Conservation (phyloP, 2,888 invertebrate genomes). For the Anorthoa munda region DNA sequence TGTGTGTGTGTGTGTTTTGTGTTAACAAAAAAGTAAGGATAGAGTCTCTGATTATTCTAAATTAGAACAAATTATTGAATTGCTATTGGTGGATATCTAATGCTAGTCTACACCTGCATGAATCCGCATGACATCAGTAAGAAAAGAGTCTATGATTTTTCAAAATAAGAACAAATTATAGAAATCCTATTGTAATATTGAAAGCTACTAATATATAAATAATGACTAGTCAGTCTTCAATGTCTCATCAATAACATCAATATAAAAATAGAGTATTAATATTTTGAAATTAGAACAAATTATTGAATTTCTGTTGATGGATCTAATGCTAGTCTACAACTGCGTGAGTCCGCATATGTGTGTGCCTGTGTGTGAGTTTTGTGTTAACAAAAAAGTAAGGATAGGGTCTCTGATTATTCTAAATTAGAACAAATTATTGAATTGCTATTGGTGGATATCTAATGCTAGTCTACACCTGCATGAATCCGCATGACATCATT, state of each 20-base stretch:
- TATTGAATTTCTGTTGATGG: background rate
- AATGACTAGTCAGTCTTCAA: background rate
- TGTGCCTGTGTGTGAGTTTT: too few relatives aligned
- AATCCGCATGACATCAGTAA: background rate
- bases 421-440: background rate
- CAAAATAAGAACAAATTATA: conserved; percentile 5
- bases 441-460: background rate
- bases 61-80: background rate
- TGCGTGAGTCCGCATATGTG: background rate
- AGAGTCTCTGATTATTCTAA: background rate
- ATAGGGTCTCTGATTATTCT: background rate
- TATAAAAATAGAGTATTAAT: too few relatives aligned
- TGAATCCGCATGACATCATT: background rate
- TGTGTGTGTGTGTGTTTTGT: too few relatives aligned
- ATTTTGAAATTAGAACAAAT: too few relatives aligned
- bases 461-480: background rate
- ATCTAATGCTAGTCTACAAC: background rate
- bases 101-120: background rate
- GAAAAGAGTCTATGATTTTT: conserved; percentile 5
- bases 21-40: background rate
- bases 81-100: background rate
- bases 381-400: background rate
- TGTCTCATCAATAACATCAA: background rate
- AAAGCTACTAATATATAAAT: background rate
- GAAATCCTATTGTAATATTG: background rate